These are phyloP conservation scores for Strigamia crassipes DNA, from an alignment of 2,888 invertebrate genomes.

Conservation along the genomic window DNA sequence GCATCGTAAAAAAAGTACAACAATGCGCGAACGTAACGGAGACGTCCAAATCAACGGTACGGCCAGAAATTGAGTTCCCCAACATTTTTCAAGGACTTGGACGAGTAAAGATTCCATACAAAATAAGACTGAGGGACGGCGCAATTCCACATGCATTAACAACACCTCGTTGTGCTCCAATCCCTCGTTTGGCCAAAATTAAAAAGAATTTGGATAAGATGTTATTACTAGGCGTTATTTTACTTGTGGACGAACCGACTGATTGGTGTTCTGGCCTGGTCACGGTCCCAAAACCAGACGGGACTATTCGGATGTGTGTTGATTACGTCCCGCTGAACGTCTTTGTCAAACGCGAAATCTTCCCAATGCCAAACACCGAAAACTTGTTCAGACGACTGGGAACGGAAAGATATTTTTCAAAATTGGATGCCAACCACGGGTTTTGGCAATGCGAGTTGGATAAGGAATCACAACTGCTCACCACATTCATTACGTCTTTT, in stretches of 20 bases:
- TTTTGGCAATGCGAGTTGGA: no score
- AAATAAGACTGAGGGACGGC: conserved; percentile 53
- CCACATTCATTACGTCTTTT: background rate
- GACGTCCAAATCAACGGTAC: background rate
- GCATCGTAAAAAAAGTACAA: no score
- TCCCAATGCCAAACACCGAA: no score
- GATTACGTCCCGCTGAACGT: background rate
- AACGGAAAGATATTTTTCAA: background rate
- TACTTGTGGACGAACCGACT: conserved; percentile 51
- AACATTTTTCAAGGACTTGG: background rate
- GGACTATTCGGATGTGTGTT: background rate
- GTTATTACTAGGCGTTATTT: conserved; percentile 54
- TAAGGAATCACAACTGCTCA: background rate
- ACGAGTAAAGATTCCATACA: conserved; percentile 48
- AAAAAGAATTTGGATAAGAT: conserved; percentile 55
- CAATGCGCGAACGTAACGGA: background rate
- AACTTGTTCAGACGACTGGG: no score
- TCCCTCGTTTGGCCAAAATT: conserved; percentile 55
- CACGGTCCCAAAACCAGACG: background rate
- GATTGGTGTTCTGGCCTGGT: background rate
- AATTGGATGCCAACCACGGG: no score
- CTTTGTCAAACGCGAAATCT: background rate
- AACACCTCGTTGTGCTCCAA: conserved; percentile 55
- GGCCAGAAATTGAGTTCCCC: background rate
- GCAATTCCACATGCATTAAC: conserved; percentile 54